phyloP scores from a whole-genome alignment of 2,797 vertebrate species.

The Lepilemur ruficaudatus region DNA sequence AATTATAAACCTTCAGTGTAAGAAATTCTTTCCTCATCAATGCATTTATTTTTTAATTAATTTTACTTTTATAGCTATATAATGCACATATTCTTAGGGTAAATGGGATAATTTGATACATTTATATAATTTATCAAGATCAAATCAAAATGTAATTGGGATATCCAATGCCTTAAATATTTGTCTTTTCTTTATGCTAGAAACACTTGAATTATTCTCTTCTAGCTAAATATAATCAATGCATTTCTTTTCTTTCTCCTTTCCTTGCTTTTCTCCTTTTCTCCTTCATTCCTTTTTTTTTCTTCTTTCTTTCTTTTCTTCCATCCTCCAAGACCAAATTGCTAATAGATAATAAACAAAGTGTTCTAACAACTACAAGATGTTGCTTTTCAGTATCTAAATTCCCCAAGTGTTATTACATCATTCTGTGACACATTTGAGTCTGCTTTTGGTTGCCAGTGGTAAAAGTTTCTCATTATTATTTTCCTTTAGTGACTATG shows the following conservation, averaged over 20 bases:
- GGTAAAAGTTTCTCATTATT: background rate
- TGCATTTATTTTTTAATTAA: background rate
- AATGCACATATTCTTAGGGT: background rate
- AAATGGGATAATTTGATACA: background rate
- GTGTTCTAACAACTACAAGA: background rate
- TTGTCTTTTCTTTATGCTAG: background rate
- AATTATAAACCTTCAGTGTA: background rate
- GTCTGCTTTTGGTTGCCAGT: background rate
- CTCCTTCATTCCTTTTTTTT: background rate
- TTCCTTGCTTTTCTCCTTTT: background rate
- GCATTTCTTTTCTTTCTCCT: background rate
- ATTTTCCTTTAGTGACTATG: background rate
- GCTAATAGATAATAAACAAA: background rate
- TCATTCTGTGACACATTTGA: background rate
- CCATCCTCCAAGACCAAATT: background rate
- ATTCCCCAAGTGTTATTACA: background rate
- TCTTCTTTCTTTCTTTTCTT: background rate
- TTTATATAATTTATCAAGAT: background rate
- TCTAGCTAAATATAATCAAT: background rate
- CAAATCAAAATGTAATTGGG: background rate
- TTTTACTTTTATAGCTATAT: background rate
- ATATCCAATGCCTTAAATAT: background rate
- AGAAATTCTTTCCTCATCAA: background rate
- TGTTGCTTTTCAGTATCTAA: background rate
- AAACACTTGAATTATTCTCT: background rate